A percentile compares a stretch with the other conserved stretches of the same genome.
Evolutionary conservation across 92 coral and sea anemone species (phyloP).

Genomic region (Phenganax stokvisi): DNA sequence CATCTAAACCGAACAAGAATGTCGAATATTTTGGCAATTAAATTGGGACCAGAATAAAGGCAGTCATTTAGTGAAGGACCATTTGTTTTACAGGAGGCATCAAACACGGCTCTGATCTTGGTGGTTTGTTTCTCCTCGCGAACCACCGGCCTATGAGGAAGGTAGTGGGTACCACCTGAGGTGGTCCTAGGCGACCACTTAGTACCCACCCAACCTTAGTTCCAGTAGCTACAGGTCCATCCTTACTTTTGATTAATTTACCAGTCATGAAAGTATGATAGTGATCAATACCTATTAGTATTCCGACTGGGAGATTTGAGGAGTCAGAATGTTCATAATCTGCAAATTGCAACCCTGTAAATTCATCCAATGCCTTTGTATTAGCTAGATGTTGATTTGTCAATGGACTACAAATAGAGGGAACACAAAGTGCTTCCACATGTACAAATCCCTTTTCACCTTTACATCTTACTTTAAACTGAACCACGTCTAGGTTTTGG

Average conservation of each 20-base stretch:
- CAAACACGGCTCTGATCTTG: background rate
- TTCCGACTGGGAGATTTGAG: slow-evolving; percentile 7
- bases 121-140: background rate
- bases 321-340: slow-evolving; percentile 10
- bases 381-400: background rate
- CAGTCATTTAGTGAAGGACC: slow-evolving; percentile 7
- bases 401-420: slow-evolving; percentile 21
- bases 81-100: background rate
- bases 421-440: slow-evolving; percentile 24
- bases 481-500: slow-evolving; percentile 10
- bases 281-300: slow-evolving; percentile 16
- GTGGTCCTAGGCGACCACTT: background rate
- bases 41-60: background rate
- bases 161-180: background rate
- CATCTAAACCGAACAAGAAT: background rate
- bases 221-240: slow-evolving; percentile 10
- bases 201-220: slow-evolving; percentile 20
- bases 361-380: background rate
- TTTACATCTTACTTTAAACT: slow-evolving; percentile 3
- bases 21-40: slow-evolving; percentile 2
- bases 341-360: slow-evolving; percentile 15
- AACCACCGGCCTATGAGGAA: background rate
- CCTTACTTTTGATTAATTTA: slow-evolving; percentile 3
- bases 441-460: background rate
- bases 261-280: slow-evolving; percentile 23